These are phyloP conservation scores for Sardina pilchardus DNA, from an alignment of 2,113 vertebrate species.

Conservation along the genomic window DNA sequence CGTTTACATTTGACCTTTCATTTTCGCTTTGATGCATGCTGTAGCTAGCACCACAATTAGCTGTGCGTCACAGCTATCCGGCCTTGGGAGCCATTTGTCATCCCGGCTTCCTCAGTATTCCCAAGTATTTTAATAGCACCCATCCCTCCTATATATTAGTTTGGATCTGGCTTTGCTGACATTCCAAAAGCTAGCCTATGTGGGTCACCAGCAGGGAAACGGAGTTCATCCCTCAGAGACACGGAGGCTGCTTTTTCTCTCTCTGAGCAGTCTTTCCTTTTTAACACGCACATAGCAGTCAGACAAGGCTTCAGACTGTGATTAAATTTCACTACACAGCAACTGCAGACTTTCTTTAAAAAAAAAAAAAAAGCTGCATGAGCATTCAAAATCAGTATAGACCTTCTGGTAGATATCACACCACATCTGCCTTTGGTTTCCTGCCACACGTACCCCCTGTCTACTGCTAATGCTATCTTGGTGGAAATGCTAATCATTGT, in stretches of 20 bases:
- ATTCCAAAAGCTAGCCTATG: slow-evolving; percentile 59
- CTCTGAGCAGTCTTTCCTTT: slow-evolving; percentile 33
- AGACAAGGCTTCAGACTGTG: not conserved
- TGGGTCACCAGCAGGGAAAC: slow-evolving; percentile 62
- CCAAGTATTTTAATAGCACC: slow-evolving; percentile 32
- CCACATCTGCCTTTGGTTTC: not conserved
- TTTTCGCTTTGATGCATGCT: not conserved
- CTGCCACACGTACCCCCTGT: too few species aligned
- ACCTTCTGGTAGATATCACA: not conserved
- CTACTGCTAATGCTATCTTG: too few species aligned
- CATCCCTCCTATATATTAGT: slow-evolving; percentile 52
- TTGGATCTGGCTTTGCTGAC: slow-evolving; percentile 51
- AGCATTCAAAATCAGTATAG: not conserved
- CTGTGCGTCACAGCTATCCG: not conserved
- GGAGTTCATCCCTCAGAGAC: slow-evolving; percentile 37
- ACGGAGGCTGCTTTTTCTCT: slow-evolving; percentile 51
- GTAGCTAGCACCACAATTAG: not conserved
- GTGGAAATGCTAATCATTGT: too few species aligned
- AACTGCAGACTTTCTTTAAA: not conserved
- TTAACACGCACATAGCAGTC: not conserved
- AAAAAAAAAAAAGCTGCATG: not conserved
- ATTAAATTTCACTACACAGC: not conserved
- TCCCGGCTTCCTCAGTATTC: slow-evolving; percentile 23
- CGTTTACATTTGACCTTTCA: not conserved
- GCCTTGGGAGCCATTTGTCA: slow-evolving; percentile 46